Evolutionary conservation across 2,113 vertebrate species (phyloP), one percentile per base, ranked within the genome.

Genomic region (Dipodomys merriami): DNA sequence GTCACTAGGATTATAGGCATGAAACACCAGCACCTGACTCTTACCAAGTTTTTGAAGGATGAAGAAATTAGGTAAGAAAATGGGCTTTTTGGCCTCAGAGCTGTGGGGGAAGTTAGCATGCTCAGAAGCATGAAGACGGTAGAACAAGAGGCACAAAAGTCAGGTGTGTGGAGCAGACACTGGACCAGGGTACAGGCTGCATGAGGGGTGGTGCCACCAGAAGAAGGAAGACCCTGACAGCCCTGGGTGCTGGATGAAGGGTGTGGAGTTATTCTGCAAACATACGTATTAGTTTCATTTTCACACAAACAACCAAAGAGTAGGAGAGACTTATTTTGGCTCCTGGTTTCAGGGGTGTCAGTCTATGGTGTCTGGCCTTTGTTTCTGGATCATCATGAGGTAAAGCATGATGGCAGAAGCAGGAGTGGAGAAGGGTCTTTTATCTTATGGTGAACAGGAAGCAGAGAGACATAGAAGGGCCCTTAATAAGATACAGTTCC

Each of bases 61-160:
- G 60, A 88, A 89, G 65, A 85, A 86, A 67, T 72, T 25, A 62
- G 33, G 69, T 78, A 71, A 86, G 39, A 72, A 83, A 29, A 53
- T 68, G 64, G 39, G 7, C 25, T 88, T 83, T 30, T 74, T 94
- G 76, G 49, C 67, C 30, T n/a, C 79, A 35, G 53, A 18, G 53
- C 53, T 57, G 4, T 16, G 16, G 27, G 74, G 73, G 44, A 68
- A 30, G 39, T 22, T 39, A 76, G 62, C 49, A 16, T 81, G 53
- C 16, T 86, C n/a, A 83, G 68, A 57, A 22, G 62, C 19, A 30
- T 7, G 85, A 68, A 71, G 46, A 6, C 9, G 64, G 57, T 35
- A 64, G 2, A 64, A 27, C 1, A 1, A 64, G 71, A 89, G 33
- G 29, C 46, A 5, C 49, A 73, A 16, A 69, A 83, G 62, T 69